Evolutionary conservation across 64 coral and sea anemone genomes (phyloP), one percentile per base, ranked within the genome.

Genomic region (Stichodactyla mertensii): DNA sequence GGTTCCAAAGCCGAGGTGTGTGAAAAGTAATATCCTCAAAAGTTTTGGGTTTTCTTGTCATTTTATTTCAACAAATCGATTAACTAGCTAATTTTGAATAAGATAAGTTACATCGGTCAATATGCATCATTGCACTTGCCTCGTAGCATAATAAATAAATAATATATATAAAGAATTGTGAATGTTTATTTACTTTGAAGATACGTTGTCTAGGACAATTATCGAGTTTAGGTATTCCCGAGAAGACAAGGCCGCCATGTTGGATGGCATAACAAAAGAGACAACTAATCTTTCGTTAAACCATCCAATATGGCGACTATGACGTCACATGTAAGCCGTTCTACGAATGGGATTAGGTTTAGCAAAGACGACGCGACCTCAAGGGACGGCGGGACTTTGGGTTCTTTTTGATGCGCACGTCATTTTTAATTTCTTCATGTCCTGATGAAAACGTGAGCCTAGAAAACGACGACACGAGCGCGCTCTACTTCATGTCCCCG

Each of bases 101-200:
- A 74, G 69, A 74, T 74, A 74, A 74, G 69, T 74, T 74, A 74
- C 56, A 4, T 26, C 24, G 12, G 22, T 26, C 69, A 74, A 74
- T 6, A 74, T 74, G 69, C 69, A 27, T 27, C 24, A 74, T 27
- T 74, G 69, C 69, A 28, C 27, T 27, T 31, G 69, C 7, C 26
- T 74, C 11, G 24, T 27, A 74, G 26, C 69, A 23, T 74, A 74
- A 74, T 74, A 74, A 74, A 74, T 74, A 74, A 74, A 74, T 74
- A 74, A 74, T 74, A 74, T 11, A 74, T 11, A 74, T 74, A 6
- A 74, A 74, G 26, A 27, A 74, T 74, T 31, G 69, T 74, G 22
- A 23, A 74, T 74, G 24, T 9, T 13, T 27, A 31, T 14, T 13
- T 36, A 23, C 69, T 31, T 28, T 27, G 11, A 74, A 74, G 27